Conservation (phyloP, 2,888 invertebrate genomes). For the Eupithecia tripunctaria region DNA sequence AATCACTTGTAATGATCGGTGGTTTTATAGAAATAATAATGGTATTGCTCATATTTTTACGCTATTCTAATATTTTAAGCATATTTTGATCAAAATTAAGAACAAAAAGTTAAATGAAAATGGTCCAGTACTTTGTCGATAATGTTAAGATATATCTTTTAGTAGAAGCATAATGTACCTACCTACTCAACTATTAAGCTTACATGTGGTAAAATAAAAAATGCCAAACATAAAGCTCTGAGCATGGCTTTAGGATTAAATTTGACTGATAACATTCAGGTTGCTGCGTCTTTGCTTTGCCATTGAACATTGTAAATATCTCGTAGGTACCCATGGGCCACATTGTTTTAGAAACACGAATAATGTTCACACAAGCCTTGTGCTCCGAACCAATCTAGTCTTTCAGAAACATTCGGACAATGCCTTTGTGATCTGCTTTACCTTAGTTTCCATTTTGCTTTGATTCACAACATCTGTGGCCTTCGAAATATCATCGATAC, state of each 20-base stretch:
- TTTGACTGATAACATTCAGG: conserved; percentile 71
- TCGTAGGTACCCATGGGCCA: conserved; percentile 56
- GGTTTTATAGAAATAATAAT: conserved; percentile 23
- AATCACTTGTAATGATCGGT: conserved; percentile 5
- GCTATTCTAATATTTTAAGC: conserved; percentile 53
- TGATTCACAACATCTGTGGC: conserved; percentile 40
- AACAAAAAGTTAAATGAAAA: conserved; percentile 67
- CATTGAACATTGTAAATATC: conserved; percentile 78
- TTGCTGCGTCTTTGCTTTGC: conserved; percentile 59
- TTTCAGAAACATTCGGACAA: conserved; percentile 60
- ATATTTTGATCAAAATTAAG: conserved; percentile 71
- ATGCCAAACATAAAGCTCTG: conserved; percentile 76
- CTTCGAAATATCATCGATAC: conserved; percentile 69
- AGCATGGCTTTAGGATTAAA: conserved; percentile 69
- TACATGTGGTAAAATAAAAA: conserved; percentile 60
- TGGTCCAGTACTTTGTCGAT: conserved; percentile 80
- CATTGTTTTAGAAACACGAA: conserved; percentile 44
- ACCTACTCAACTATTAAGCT: conserved; percentile 59
- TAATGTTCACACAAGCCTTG: conserved; percentile 39
- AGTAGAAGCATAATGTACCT: conserved; percentile 65
- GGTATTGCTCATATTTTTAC: conserved; percentile 35
- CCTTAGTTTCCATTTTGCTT: conserved; percentile 32
- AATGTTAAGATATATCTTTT: conserved; percentile 67
- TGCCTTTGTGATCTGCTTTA: conserved; percentile 40
- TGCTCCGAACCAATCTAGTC: conserved; percentile 78